phyloP scores from a whole-genome alignment of 2,797 vertebrate genomes.

The Rhabdophis nuchalis region DNA sequence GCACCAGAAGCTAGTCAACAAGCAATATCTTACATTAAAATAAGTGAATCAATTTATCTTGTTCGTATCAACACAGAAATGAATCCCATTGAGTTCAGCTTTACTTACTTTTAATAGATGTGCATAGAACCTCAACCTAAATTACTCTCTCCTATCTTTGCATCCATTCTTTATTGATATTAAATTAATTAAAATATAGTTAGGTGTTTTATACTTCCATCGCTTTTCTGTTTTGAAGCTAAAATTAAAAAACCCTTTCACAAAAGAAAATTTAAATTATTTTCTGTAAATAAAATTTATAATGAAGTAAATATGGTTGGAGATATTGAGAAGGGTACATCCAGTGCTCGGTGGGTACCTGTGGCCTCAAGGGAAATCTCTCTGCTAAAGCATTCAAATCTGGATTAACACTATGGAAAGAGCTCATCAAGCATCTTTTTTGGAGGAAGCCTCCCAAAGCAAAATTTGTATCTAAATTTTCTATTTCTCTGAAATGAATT shows the following conservation, averaged over 20 bases:
- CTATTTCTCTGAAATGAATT: not conserved
- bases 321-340: not conserved
- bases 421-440: not conserved
- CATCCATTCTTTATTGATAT: not conserved
- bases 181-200: not conserved
- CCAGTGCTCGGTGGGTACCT: not conserved
- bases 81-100: not conserved
- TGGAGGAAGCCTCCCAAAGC: not conserved
- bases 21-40: not conserved
- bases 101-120: not conserved
- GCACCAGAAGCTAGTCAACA: not conserved
- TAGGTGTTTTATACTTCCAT: not conserved
- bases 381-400: not conserved
- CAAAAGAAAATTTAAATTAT: not conserved
- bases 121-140: not conserved
- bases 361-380: not conserved
- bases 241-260: not conserved
- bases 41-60: not conserved
- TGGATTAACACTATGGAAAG: not conserved
- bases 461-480: not conserved
- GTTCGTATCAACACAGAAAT: not conserved
- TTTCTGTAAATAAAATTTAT: not conserved
- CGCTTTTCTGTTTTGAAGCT: not conserved
- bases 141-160: not conserved
- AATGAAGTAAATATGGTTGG: not conserved